Conservation (phyloP, 2,888 invertebrate species). For the Caenorhabditis sp. region DNA sequence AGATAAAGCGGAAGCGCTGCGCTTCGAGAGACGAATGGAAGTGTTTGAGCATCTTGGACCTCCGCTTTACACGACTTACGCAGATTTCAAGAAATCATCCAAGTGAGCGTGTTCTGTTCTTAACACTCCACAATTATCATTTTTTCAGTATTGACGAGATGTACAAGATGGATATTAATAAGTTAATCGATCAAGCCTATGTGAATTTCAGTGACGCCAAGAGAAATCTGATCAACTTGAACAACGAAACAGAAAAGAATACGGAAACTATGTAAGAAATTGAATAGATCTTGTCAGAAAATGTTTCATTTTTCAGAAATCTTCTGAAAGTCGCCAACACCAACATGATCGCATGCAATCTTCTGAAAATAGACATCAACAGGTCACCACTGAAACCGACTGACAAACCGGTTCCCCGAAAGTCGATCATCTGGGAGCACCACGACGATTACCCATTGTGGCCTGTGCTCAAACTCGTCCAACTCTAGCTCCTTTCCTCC, state of each 20-base stretch:
- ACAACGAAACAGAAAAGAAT: slow-evolving; percentile 13
- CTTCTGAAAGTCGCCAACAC: slow-evolving; percentile 16
- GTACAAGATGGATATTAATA: neutral
- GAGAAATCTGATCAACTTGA: neutral
- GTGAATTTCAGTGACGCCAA: slow-evolving; percentile 2
- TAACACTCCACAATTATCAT: neutral
- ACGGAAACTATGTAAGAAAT: slow-evolving; percentile 22
- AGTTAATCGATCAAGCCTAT: slow-evolving; percentile 1
- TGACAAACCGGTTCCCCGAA: neutral
- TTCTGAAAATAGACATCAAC: slow-evolving; percentile 27
- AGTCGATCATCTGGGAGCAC: slow-evolving; percentile 34
- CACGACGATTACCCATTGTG: slow-evolving; percentile 22
- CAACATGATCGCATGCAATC: slow-evolving; percentile 20
- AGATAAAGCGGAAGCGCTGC: slow-evolving; percentile 57
- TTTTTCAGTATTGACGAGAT: slow-evolving; percentile 36
- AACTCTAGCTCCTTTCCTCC: neutral
- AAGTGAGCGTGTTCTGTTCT: slow-evolving; percentile 1
- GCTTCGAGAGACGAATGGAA: slow-evolving; percentile 67
- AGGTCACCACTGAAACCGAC: neutral
- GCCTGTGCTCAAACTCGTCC: slow-evolving; percentile 32
- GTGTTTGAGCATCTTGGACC: slow-evolving; percentile 52
- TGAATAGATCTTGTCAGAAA: neutral
- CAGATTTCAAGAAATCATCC: slow-evolving; percentile 25
- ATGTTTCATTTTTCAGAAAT: slow-evolving; percentile 18
- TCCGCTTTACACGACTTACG: slow-evolving; percentile 61